Evolutionary conservation across 2,888 invertebrate genomes (phyloP).

Genomic region (Sinelater perroti): DNA sequence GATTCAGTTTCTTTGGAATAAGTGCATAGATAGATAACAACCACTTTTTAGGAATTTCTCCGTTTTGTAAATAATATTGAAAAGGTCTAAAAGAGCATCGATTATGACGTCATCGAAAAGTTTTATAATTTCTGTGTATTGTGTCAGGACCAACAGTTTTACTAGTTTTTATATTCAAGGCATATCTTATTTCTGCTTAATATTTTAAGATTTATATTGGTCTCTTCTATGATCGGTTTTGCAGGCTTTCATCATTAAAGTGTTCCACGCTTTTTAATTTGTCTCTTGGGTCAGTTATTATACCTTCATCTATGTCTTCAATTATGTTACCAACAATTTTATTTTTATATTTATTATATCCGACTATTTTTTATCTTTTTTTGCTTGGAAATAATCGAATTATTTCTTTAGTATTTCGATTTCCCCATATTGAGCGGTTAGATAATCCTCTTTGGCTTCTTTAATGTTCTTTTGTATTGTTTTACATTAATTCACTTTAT

Average conservation of each 20-base stretch:
- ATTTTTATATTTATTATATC: no score
- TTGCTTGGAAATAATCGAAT: no score
- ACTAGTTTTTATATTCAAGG: conserved; percentile 22
- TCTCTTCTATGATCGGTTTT: conserved; percentile 20
- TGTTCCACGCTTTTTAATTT: conserved; percentile 26
- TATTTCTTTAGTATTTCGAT: no score
- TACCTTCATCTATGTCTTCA: conserved; percentile 18
- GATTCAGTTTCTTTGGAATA: conserved; percentile 24
- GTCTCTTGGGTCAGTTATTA: conserved; percentile 21
- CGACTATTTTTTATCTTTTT: no score
- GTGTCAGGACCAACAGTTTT: conserved; percentile 12
- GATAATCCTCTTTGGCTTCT: no score
- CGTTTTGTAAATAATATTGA: conserved; percentile 8
- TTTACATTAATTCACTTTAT: no score
- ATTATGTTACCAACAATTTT: conserved; percentile 12
- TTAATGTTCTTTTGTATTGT: no score
- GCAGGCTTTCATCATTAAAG: conserved; percentile 25
- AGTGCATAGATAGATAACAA: conserved; percentile 17
- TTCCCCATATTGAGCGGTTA: no score
- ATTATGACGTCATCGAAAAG: conserved; percentile 9
- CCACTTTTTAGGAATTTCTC: conserved; percentile 3
- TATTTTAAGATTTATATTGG: conserved; percentile 24
- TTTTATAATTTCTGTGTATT: conserved; percentile 22
- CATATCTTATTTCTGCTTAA: conserved; percentile 30
- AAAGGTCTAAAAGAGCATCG: conserved; percentile 3